Conservation (phyloP, 2,113 vertebrate genomes). For the Forbesichthys agassizii region DNA sequence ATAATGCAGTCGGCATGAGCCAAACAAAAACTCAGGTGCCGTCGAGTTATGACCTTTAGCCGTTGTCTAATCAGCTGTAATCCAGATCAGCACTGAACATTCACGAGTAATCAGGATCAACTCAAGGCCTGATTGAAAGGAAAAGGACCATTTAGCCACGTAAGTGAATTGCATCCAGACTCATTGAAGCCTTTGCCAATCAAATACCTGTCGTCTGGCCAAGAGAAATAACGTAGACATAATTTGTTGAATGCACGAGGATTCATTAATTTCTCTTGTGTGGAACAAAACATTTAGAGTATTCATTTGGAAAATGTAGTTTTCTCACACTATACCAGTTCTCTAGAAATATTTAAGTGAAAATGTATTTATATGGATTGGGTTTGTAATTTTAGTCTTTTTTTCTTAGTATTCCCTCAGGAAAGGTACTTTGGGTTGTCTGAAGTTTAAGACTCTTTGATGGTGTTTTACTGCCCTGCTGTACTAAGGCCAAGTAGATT, state of each 20-base stretch:
- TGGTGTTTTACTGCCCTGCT: conserved; percentile 4
- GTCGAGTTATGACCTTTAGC: conserved; percentile 8
- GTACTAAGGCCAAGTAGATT: conserved; percentile 11
- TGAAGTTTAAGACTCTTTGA: conserved; percentile 19
- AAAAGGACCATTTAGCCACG: conserved; percentile 11
- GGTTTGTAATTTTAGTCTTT: conserved; percentile 2
- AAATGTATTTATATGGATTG: background rate
- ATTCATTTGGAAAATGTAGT: too few species aligned
- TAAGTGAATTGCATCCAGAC: conserved; percentile 5
- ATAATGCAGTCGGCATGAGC: background rate
- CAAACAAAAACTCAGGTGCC: conserved; percentile 1
- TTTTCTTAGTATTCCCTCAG: conserved; percentile 3
- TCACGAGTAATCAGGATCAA: conserved; percentile 28
- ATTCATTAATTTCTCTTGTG: background rate
- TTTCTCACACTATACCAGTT: too few species aligned
- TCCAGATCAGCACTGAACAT: conserved; percentile 18
- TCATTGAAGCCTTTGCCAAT: background rate
- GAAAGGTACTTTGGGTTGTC: conserved; percentile 7
- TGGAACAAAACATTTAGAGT: conserved; percentile 1
- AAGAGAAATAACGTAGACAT: background rate
- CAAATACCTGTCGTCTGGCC: background rate
- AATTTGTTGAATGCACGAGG: background rate
- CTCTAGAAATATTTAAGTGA: too few species aligned
- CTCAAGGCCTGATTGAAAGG: background rate
- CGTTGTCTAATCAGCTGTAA: conserved; percentile 23